phyloP scores from a whole-genome alignment of 1,140 invertebrate species.

The Psix sp. region DNA sequence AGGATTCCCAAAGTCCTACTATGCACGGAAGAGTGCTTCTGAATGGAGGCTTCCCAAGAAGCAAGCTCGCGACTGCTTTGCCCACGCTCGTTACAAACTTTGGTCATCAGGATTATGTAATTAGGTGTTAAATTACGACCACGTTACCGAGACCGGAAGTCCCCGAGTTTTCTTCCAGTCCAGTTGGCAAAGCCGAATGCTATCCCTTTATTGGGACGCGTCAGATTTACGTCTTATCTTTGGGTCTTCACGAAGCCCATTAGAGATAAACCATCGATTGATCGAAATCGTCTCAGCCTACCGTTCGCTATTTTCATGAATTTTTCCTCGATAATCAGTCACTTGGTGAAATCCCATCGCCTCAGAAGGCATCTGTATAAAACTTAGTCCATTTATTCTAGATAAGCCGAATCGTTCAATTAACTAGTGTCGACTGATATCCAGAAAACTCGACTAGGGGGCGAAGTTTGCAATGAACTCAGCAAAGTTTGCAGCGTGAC shows the following conservation, averaged over 20 bases:
- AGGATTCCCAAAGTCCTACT: constrained; percentile 39
- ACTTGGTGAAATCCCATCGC: constrained; percentile 25
- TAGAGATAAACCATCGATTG: background rate
- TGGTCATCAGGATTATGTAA: constrained; percentile 46
- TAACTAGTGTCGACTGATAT: constrained; percentile 43
- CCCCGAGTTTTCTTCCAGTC: constrained; percentile 30
- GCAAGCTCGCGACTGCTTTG: background rate
- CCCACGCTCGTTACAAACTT: constrained; percentile 37
- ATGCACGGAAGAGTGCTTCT: constrained; percentile 25
- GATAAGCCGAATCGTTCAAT: constrained; percentile 54
- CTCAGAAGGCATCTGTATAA: constrained; percentile 12
- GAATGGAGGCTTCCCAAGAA: constrained; percentile 20
- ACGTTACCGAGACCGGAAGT: constrained; percentile 27
- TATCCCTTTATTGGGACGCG: too few species aligned
- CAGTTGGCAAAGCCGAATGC: constrained; percentile 18
- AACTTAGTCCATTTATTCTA: constrained; percentile 45
- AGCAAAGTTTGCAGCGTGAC: constrained; percentile 19
- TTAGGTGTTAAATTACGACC: constrained; percentile 50
- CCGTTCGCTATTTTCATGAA: background rate
- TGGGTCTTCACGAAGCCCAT: background rate
- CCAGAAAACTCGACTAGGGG: background rate
- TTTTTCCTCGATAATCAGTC: constrained; percentile 25
- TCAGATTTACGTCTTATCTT: constrained; percentile 30
- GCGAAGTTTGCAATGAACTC: background rate
- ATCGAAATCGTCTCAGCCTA: too few species aligned